phyloP scores from a whole-genome alignment of 2,797 vertebrate genomes.

The Mormyrus hasselquistii region DNA sequence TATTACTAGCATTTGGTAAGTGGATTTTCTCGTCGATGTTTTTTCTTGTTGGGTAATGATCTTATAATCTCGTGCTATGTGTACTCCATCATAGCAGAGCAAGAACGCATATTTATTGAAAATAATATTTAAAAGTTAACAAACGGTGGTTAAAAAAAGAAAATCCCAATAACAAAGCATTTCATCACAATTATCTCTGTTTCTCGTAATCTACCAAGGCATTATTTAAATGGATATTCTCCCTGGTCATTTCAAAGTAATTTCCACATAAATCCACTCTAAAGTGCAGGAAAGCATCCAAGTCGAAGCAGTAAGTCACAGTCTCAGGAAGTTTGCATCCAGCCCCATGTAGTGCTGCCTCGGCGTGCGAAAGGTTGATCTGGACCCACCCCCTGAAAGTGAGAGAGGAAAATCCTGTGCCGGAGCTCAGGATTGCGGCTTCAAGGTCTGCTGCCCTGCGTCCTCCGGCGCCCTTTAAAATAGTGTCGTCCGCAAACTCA shows the following conservation, averaged over 20 bases:
- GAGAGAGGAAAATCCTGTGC: constrained; percentile 54
- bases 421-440: constrained; percentile 37
- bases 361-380: constrained; percentile 50
- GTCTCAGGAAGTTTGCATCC: constrained; percentile 61
- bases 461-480: background rate
- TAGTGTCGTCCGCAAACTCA: background rate
- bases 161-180: constrained; percentile 32
- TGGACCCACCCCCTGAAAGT: constrained; percentile 64
- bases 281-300: constrained; percentile 58
- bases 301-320: constrained; percentile 49
- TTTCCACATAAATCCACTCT: constrained; percentile 62
- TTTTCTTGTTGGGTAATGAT: constrained; percentile 27
- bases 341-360: constrained; percentile 59
- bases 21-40: constrained; percentile 35
- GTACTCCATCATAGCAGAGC: constrained; percentile 8
- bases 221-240: constrained; percentile 46
- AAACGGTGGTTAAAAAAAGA: constrained; percentile 26
- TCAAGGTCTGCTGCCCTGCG: background rate
- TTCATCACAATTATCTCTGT: constrained; percentile 34
- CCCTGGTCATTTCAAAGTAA: constrained; percentile 54
- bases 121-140: background rate
- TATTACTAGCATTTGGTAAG: constrained; percentile 44
- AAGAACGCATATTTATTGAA: constrained; percentile 5
- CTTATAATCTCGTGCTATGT: background rate
- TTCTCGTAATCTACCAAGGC: constrained; percentile 25